Evolutionary conservation across 1,140 invertebrate species (phyloP).

Genomic region (Leptonema lineaticorne): DNA sequence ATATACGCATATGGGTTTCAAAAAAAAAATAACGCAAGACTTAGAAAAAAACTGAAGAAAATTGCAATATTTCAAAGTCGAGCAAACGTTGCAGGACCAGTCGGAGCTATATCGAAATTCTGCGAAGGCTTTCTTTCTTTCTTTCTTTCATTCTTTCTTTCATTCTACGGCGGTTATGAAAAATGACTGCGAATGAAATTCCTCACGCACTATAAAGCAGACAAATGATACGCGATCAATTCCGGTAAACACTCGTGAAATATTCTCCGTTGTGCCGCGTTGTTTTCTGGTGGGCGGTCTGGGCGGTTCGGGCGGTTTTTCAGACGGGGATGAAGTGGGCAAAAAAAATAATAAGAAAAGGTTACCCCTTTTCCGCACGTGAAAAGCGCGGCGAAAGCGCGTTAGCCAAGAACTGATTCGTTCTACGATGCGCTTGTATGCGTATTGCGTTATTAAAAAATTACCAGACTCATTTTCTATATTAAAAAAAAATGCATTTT

Average conservation of each 20-base stretch:
- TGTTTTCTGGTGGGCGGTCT: neutral
- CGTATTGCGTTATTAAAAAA: too few species aligned
- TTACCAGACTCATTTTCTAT: too few species aligned
- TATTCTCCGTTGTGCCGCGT: conserved; percentile 5
- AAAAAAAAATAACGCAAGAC: too few species aligned
- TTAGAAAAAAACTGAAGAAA: too few species aligned
- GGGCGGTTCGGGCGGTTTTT: too few species aligned
- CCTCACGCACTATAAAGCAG: conserved; percentile 36
- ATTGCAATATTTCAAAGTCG: conserved; percentile 14
- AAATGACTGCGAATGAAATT: conserved; percentile 35
- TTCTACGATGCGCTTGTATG: too few species aligned
- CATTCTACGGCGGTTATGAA: too few species aligned
- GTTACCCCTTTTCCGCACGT: neutral
- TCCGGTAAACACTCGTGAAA: conserved; percentile 30
- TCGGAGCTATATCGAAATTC: conserved; percentile 5
- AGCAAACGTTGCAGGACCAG: neutral
- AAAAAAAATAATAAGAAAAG: conserved; percentile 2
- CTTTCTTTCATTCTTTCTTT: neutral
- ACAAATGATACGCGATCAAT: conserved; percentile 36
- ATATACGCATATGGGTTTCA: too few species aligned
- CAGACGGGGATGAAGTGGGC: too few species aligned
- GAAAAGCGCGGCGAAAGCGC: neutral
- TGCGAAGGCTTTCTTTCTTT: neutral
- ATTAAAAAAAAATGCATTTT: too few species aligned
- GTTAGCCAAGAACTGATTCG: conserved; percentile 1